Conservation (phyloP, 2,888 invertebrate species). For the Cryptus armator region DNA sequence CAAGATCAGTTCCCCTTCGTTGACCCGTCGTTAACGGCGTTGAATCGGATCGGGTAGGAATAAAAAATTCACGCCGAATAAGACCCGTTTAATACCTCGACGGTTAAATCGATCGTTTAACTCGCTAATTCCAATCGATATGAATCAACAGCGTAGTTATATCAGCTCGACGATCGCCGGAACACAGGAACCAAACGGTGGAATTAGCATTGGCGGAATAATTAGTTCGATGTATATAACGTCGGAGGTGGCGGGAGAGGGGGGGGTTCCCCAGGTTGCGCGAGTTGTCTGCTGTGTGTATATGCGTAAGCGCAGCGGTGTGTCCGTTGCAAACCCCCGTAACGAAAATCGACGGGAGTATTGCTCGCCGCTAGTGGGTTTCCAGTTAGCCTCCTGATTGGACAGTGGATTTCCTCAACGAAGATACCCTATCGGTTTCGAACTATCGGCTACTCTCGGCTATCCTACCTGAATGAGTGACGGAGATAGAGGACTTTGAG, state of each 20-base stretch:
- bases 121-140: slow-evolving; percentile 7
- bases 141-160: slow-evolving; percentile 8
- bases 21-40: too few species aligned
- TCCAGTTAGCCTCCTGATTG: slow-evolving; percentile 48
- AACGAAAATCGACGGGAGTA: slow-evolving; percentile 39
- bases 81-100: background rate
- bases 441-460: slow-evolving; percentile 31
- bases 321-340: slow-evolving; percentile 23
- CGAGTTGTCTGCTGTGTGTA: slow-evolving; percentile 1
- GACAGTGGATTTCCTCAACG: slow-evolving; percentile 48
- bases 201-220: slow-evolving; percentile 35
- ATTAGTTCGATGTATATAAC: slow-evolving; percentile 46
- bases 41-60: too few species aligned
- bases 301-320: background rate
- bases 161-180: slow-evolving; percentile 22
- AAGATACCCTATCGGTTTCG: slow-evolving; percentile 41
- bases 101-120: background rate
- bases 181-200: slow-evolving; percentile 16
- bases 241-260: background rate
- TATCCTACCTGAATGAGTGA: background rate
- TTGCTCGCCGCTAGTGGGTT: slow-evolving; percentile 23
- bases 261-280: background rate
- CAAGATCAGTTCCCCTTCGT: too few species aligned
- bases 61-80: background rate
- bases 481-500: slow-evolving; percentile 8